Evolutionary conservation across 2,797 vertebrate genomes (phyloP).

Genomic region (Epinephelus malabaricus): DNA sequence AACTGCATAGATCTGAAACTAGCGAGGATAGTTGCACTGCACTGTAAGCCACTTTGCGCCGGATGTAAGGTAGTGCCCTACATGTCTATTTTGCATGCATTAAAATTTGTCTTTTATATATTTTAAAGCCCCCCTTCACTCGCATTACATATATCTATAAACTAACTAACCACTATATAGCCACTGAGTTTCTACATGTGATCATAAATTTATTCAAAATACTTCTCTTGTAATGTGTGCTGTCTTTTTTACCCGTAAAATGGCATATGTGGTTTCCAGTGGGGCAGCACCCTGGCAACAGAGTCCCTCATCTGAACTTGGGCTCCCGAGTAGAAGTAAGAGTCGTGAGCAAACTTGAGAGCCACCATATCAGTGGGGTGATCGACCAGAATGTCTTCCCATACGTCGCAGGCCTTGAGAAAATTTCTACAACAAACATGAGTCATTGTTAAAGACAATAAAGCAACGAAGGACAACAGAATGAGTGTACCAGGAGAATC

Average conservation of each 20-base stretch:
- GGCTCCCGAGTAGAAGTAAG: conserved; percentile 92
- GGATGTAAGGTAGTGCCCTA: too few relatives aligned
- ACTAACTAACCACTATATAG: too few relatives aligned
- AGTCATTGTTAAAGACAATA: conserved; percentile 27
- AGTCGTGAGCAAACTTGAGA: conserved; percentile 92
- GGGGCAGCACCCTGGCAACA: conserved; percentile 90
- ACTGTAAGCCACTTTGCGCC: too few relatives aligned
- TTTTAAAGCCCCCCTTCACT: too few relatives aligned
- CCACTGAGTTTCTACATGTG: too few relatives aligned
- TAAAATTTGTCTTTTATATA: too few relatives aligned
- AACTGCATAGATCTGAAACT: too few relatives aligned
- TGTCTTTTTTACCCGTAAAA: conserved; percentile 87
- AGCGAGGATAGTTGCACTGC: too few relatives aligned
- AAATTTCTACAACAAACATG: conserved; percentile 82
- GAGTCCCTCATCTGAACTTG: conserved; percentile 92
- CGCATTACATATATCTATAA: too few relatives aligned
- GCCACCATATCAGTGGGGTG: conserved; percentile 95
- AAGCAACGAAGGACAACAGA: neutral
- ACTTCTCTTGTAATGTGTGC: neutral
- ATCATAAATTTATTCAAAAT: too few relatives aligned
- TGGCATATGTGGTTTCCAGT: conserved; percentile 92
- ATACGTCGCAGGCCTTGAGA: conserved; percentile 86
- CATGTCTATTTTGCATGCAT: too few relatives aligned
- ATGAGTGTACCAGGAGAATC: neutral
- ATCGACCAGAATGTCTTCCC: conserved; percentile 92